Evolutionary conservation across 53 echinoderm and acorn worm species (phyloP).

Genomic region (Holothuria leucospilota): DNA sequence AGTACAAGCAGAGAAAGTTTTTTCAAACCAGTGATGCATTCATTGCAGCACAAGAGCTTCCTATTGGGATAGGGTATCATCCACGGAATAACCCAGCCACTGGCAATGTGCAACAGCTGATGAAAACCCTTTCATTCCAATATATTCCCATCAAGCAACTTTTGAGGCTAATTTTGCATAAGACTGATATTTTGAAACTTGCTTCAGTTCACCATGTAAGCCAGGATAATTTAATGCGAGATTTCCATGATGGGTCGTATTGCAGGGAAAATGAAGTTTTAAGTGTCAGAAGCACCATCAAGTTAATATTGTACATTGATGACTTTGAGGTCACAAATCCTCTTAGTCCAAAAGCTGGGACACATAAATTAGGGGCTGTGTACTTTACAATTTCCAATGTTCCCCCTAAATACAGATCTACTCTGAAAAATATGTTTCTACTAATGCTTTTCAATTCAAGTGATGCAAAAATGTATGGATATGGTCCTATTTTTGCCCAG

Average conservation of each 20-base stretch:
- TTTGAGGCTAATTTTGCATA: constrained; percentile 48
- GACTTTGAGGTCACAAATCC: constrained; percentile 60
- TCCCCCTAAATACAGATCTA: too few species aligned
- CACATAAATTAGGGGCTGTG: too few species aligned
- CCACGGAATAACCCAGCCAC: constrained; percentile 45
- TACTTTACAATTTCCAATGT: constrained; percentile 61
- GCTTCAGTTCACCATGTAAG: constrained; percentile 37
- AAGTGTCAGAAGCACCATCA: constrained; percentile 12
- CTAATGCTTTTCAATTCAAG: constrained; percentile 49
- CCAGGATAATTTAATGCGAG: constrained; percentile 42
- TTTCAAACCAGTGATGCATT: constrained; percentile 43
- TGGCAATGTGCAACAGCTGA: constrained; percentile 55
- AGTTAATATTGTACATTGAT: constrained; percentile 49
- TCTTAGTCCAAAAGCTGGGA: constrained; percentile 54
- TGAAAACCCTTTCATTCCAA: constrained; percentile 55
- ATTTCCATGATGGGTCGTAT: constrained; percentile 59
- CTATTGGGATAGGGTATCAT: constrained; percentile 56
- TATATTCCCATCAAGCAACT: constrained; percentile 57
- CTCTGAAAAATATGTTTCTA: constrained; percentile 55
- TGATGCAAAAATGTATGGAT: constrained; percentile 62
- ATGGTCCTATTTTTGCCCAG: constrained; percentile 46
- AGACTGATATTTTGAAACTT: constrained; percentile 54
- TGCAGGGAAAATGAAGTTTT: constrained; percentile 24
- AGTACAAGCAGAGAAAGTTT: constrained; percentile 54
- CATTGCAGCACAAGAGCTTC: constrained; percentile 50